Base-by-base conservation (phyloP, 2,797 vertebrate species). In the Spea hammondii region DNA sequence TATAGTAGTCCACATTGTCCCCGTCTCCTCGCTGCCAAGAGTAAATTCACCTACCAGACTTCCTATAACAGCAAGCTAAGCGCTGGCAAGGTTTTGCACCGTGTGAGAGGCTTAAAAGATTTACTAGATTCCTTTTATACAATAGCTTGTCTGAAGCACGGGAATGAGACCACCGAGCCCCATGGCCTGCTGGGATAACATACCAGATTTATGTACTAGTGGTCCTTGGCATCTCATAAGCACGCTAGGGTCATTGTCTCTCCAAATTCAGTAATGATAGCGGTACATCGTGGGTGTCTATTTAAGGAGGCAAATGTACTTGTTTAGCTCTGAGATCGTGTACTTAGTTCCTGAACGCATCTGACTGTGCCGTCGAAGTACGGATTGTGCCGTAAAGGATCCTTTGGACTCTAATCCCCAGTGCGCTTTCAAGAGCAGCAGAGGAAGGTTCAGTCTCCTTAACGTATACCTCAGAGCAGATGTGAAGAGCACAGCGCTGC, bases 401-500 rank as follows among this genome's bases (percentile, higher is more conserved):
- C 6, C 51, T 53, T 53, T 53, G 6, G 51, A 1, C 11, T 70
- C 14, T 70, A 54, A 45, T 70, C 47, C 51, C n/a, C 9, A 8
- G 4, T 64, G 4, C 6, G 64, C 8, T 49, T 65, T 70, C 7
- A 48, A 72, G 13, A n/a, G 32, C 55, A 72, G 45, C 55, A 53
- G 14, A 49, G 49, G 51, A 78, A 74, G 9, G 32, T 32, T 72
- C 47, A 47, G 8, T n/a, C 55, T 60, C 8, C 48, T 54, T 54
- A 57, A 64, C 77, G 49, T 14, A 53, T 74, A 72, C 79, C 65
- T 77, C 65, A 2, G 32, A 82, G 68, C 70, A 77, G 69, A 82
- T 77, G 74, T 82, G 64, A 69, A 77, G 65, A 53, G 47, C 13
- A 14, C 57, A 59, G 12, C 44, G 54, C n/a, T 70, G 55, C 32